Percentiles rank a stretch among this genome's conserved stretches.
Evolutionary conservation across 2,888 invertebrate genomes (phyloP).

Genomic region (Fissipunctia ypsillon): DNA sequence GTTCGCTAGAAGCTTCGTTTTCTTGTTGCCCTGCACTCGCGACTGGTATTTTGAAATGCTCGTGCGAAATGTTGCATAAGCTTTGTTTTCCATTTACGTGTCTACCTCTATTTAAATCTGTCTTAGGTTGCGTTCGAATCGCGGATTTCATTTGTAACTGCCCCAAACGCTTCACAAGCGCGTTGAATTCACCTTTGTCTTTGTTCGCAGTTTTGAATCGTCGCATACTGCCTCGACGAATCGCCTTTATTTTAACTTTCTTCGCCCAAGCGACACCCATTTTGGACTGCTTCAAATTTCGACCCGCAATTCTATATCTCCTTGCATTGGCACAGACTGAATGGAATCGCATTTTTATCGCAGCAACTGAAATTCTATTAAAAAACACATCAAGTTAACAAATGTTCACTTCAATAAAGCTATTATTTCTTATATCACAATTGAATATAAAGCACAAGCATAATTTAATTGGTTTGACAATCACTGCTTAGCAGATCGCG

Average conservation of each 20-base stretch:
- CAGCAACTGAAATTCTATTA: slow-evolving; percentile 1
- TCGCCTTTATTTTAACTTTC: slow-evolving; percentile 22
- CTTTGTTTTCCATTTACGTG: background rate
- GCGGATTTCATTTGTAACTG: slow-evolving; percentile 14
- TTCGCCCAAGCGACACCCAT: background rate
- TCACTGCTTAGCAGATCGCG: background rate
- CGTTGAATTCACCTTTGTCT: background rate
- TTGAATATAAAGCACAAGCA: no score
- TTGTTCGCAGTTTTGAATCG: slow-evolving; percentile 1
- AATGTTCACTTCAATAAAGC: background rate
- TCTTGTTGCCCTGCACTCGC: background rate
- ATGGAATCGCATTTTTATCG: slow-evolving; percentile 1
- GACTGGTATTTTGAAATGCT: background rate
- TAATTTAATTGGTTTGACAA: background rate
- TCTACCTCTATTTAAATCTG: background rate
- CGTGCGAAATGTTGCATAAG: background rate
- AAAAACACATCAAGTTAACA: background rate
- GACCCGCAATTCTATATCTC: slow-evolving; percentile 11
- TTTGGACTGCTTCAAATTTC: slow-evolving; percentile 1
- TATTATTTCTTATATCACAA: background rate
- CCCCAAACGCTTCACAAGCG: background rate
- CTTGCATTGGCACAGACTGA: slow-evolving; percentile 7
- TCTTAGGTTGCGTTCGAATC: background rate
- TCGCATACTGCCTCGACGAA: background rate
- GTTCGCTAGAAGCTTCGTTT: background rate